Evolutionary conservation across 2,797 vertebrate species (phyloP), one percentile per base, ranked within the genome.

Genomic region (Synanceia verrucosa): DNA sequence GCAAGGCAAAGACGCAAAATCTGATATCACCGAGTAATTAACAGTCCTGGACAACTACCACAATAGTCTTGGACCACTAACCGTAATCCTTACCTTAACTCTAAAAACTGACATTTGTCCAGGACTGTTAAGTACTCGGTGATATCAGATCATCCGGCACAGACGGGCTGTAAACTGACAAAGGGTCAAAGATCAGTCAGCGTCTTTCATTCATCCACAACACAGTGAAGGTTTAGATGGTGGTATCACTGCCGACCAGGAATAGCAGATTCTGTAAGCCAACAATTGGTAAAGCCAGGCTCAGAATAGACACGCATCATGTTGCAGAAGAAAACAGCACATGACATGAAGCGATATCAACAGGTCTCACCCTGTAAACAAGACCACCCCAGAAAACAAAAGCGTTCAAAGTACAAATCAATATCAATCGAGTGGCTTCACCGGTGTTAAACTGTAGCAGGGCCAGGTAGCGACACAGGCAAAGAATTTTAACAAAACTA

Each of bases 231-330:
- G 70, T 77, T 83, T 61, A 19, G 46, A 51, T 34, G 55, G 41
- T 24, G 41, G 50, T 44, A 56, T 84, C 71, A 81, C 79, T 65
- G 68, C 57, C 69, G 43, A 75, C 79, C 83, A 85, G 73, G 61
- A 79, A 81, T 64, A 86, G 75, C 69, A 60, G 18, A 61, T 58
- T 78, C 58, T 68, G 61, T 78, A 73, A 57, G 82, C 78, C 86
- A 81, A 78, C 73, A 83, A 80, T 83, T 68, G 70, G 69, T 73
- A 73, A 73, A 74, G 82, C 87, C 86, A 81, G 41, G 78, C 88
- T 90, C 67, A 86, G 79, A 94, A 93, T 94, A 94, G 90, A 91
- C 71, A 51, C 60, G 89, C 64, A 31, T 93, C 85, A 60, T 76
- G 78, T 93, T 94, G 65, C 88, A 82, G 73, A 67, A 70, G 56